Percentiles rank a stretch among this genome's conserved stretches.
Evolutionary conservation across 1,140 invertebrate genomes (phyloP).

Genomic region (Oncopodura yosiiana): DNA sequence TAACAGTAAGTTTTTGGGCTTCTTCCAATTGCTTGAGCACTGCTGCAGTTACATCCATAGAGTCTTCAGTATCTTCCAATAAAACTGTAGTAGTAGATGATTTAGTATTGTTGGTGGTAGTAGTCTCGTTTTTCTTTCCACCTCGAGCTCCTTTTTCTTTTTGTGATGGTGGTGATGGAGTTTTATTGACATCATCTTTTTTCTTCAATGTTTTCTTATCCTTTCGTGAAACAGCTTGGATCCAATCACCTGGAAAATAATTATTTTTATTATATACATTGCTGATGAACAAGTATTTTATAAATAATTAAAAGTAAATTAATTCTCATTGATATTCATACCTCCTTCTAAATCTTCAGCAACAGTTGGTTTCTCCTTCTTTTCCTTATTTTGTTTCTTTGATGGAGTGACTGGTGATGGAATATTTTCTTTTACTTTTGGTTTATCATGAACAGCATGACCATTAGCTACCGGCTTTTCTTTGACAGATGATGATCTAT

Average conservation of each 20-base stretch:
- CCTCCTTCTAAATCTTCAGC: slow-evolving; percentile 27
- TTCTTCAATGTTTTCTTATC: slow-evolving; percentile 9
- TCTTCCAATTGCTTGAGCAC: too few species aligned
- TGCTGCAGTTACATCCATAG: too few species aligned
- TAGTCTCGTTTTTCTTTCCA: neutral
- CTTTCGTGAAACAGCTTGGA: slow-evolving; percentile 10
- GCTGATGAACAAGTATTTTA: neutral
- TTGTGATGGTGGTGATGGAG: neutral
- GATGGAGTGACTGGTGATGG: slow-evolving; percentile 3
- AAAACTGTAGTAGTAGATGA: too few species aligned
- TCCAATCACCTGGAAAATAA: slow-evolving; percentile 6
- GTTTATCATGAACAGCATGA: slow-evolving; percentile 22
- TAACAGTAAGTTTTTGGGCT: too few species aligned
- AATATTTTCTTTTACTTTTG: slow-evolving; percentile 18
- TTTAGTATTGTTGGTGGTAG: too few species aligned
- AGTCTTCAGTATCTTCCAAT: too few species aligned
- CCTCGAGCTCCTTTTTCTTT: neutral
- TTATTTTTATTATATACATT: neutral
- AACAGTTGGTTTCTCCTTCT: slow-evolving; percentile 8
- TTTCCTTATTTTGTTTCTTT: slow-evolving; percentile 11
- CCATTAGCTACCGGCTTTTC: slow-evolving; percentile 23
- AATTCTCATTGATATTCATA: neutral
- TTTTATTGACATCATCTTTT: too few species aligned
- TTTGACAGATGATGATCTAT: neutral
- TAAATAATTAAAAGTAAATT: neutral